These are phyloP conservation scores for Stichodactyla helianthus DNA, from an alignment of 64 coral and sea anemone genomes.

Conservation along the genomic window DNA sequence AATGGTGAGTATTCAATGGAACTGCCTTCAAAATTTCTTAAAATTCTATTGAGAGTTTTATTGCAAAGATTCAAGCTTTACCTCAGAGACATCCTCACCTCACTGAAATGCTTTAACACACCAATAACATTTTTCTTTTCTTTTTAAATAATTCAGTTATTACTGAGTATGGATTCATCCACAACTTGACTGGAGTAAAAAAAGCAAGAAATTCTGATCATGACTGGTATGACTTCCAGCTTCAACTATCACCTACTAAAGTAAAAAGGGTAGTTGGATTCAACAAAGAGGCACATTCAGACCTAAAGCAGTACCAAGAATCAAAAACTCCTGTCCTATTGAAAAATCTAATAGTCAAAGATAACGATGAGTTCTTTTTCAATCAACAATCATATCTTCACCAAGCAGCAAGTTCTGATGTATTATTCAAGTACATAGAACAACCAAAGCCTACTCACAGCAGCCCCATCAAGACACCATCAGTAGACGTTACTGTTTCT, in stretches of 20 bases:
- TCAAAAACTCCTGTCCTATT: slow-evolving; percentile 51
- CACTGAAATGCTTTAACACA: neutral
- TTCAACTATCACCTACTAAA: slow-evolving; percentile 43
- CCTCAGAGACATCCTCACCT: slow-evolving; percentile 7
- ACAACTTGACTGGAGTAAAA: slow-evolving; percentile 48
- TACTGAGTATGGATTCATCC: slow-evolving; percentile 39
- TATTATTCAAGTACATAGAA: slow-evolving; percentile 20
- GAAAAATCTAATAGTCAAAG: slow-evolving; percentile 32
- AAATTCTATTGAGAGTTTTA: neutral
- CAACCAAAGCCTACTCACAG: slow-evolving; percentile 10
- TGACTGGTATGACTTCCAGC: slow-evolving; percentile 59
- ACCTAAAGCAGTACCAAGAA: slow-evolving; percentile 36
- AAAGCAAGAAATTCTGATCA: slow-evolving; percentile 32
- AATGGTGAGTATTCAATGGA: slow-evolving; percentile 24
- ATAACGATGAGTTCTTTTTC: slow-evolving; percentile 36
- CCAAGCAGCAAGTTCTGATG: slow-evolving; percentile 32
- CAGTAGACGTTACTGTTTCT: slow-evolving; percentile 12
- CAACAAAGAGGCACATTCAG: slow-evolving; percentile 49
- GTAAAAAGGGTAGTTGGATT: slow-evolving; percentile 56
- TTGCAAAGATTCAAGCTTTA: neutral
- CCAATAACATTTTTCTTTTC: neutral
- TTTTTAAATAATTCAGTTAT: neutral
- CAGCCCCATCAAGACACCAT: neutral
- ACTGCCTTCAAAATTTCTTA: neutral
- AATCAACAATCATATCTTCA: slow-evolving; percentile 43